These are phyloP conservation scores for Phainopepla nitens DNA, from an alignment of 2,113 vertebrate genomes.

Conservation along the genomic window DNA sequence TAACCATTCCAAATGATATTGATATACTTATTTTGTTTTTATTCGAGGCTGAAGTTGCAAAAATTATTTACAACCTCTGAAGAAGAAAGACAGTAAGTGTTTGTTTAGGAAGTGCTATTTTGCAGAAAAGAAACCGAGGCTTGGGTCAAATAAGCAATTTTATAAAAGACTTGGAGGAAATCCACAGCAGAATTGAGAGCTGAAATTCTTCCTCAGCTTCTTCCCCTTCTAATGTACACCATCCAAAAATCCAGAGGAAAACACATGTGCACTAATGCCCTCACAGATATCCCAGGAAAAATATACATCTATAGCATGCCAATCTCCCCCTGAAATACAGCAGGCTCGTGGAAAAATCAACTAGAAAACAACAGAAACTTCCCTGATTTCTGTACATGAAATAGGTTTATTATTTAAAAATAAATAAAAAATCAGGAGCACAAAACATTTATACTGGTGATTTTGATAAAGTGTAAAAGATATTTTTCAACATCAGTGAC, in stretches of 20 bases:
- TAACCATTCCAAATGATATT: background rate
- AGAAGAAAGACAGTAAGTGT: background rate
- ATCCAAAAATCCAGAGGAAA: background rate
- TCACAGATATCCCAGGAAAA: background rate
- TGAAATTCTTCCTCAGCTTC: background rate
- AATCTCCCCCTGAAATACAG: background rate
- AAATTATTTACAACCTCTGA: background rate
- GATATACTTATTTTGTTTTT: background rate
- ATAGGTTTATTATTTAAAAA: background rate
- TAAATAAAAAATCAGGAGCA: background rate
- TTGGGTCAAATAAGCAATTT: background rate
- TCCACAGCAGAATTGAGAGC: background rate
- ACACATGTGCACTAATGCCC: no score
- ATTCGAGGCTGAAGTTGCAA: background rate
- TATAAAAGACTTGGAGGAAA: background rate
- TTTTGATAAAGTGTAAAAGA: background rate
- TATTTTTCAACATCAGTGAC: background rate
- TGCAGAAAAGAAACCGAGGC: background rate
- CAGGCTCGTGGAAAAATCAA: background rate
- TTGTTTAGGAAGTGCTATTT: background rate
- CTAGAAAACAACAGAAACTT: background rate
- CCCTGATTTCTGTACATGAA: background rate
- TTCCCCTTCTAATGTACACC: fast-evolving
- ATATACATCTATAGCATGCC: fast-evolving
- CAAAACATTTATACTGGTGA: background rate